Base-by-base conservation (phyloP, 2,113 vertebrate genomes). In the Andinoacara biseriatus region DNA sequence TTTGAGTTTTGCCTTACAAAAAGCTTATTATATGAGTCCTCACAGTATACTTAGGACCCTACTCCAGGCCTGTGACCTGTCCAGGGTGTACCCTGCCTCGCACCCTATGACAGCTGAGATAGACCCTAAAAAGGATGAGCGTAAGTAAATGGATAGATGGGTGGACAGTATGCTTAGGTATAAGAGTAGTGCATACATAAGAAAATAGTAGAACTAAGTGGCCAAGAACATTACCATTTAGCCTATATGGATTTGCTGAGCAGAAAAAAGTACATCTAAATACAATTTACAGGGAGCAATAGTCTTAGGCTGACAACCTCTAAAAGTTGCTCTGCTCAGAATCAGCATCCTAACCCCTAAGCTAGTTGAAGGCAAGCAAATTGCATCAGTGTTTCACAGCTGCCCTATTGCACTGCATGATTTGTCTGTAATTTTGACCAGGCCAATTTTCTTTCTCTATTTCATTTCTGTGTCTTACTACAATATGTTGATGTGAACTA, bases 271-370 rank as follows among this genome's bases (percentile, higher is more conserved):
- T n/a, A n/a, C n/a, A n/a, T n/a, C n/a, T n/a, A 72, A 54, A n/a
- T 18, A 54, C 7, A 56, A 3, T 56, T 7, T n/a, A 35, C 35
- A 35, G 35, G 2, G 3, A 20, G 65, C 5, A 58, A 26, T 58
- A 24, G 11, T 58, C 65, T 72, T 17, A 31, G 15, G 31, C 31
- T 52, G 65, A 9, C 46, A 72, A n/a, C 10, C 46, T 3, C 26
- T 31, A 43, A 72, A 31, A 72, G 52, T 20, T 72, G 57, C 24
- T 13, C 26, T 13, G 3, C 59, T 82, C 81, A 49, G 35, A 9
- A 20, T 76, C 35, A 78, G 62, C 61, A 67, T 59, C 74, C 29
- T 72, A 57, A 76, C 40, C 38, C 38, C 24, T 62, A 31, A 58
- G 26, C 26, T 57, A 24, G 22, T 38, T 72, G 46, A 9, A n/a